These are phyloP conservation scores for Melanerpes formicivorus DNA, from an alignment of 2,113 vertebrate species.

Conservation along the genomic window DNA sequence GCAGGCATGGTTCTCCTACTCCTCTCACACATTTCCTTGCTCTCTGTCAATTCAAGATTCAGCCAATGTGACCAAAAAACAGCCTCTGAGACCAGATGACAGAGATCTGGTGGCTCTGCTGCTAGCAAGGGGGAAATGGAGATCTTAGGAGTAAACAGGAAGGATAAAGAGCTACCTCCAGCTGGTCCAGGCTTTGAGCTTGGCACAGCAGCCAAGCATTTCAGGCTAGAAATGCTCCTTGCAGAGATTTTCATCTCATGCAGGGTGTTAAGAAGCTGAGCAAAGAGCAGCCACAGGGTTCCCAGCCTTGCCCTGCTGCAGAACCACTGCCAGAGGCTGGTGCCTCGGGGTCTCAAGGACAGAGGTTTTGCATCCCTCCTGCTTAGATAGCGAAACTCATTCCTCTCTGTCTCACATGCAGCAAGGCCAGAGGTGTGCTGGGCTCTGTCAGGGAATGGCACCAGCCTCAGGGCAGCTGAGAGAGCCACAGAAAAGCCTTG, in stretches of 20 bases:
- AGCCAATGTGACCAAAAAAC: neutral
- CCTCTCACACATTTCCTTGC: neutral
- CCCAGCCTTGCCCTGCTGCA: neutral
- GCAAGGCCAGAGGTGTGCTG: neutral
- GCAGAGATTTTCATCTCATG: neutral
- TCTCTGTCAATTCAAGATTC: neutral
- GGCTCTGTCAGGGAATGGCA: neutral
- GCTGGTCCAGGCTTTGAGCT: neutral
- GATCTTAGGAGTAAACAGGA: neutral
- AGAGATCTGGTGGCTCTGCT: neutral
- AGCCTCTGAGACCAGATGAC: neutral
- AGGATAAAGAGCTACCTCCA: neutral
- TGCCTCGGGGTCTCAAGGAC: neutral
- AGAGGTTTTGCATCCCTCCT: neutral
- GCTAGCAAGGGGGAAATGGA: neutral
- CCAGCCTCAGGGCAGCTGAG: neutral
- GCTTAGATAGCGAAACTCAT: neutral
- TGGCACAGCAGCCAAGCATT: fast-evolving
- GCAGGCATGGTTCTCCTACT: neutral
- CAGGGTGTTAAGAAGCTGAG: neutral
- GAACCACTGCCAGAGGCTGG: neutral
- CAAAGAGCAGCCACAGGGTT: fast-evolving
- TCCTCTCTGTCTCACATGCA: neutral
- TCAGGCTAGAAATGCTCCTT: neutral
- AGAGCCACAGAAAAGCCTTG: neutral